Base-by-base conservation (phyloP, 2,797 vertebrate genomes). In the Cebuella pygmaea region DNA sequence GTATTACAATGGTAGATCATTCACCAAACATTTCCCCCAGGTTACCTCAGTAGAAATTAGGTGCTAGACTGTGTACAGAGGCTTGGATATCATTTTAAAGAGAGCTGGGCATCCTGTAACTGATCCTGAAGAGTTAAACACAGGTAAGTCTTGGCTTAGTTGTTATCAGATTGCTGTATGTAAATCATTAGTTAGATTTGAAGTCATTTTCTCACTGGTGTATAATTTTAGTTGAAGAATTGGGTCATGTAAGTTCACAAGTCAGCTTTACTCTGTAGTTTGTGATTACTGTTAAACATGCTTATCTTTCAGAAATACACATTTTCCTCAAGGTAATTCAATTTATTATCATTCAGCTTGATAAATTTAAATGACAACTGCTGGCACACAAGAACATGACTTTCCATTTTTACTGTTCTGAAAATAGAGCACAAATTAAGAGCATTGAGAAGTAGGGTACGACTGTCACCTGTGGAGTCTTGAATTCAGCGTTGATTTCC, bases 231-330 rank as follows among this genome's bases (percentile, higher is more conserved):
- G 70, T 90, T 95, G 79, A 96, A 93, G 64, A 96, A 80, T 67
- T 91, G 55, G 90, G 75, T 97, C 64, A 82, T n/a, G 11, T 89
- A 75, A 92, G 81, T 95, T 96, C 92, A 86, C 64, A 75, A 96
- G 57, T 94, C 95, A 97, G 67, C 57, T 94, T 92, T 96, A 82
- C 52, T 94, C 64, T 82, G 36, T 92, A 67, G 76, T 90, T 97
- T 78, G 70, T 93, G 96, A 97, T 90, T 96, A 90, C 89, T 92
- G 67, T 95, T 93, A 96, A 97, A 79, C 64, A 76, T 96, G 93
- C 88, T 95, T 97, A 92, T 94, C 90, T 97, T 96, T 97, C 67
- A 94, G 67, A 97, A 97, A 96, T 93, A 90, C 44, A 93, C 74
- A 94, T 96, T 95, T 96, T 52, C 84, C 86, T 96, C 78, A 95